Base-by-base conservation (phyloP, 2,797 vertebrate genomes). In the Chelidonichthys spinosus region DNA sequence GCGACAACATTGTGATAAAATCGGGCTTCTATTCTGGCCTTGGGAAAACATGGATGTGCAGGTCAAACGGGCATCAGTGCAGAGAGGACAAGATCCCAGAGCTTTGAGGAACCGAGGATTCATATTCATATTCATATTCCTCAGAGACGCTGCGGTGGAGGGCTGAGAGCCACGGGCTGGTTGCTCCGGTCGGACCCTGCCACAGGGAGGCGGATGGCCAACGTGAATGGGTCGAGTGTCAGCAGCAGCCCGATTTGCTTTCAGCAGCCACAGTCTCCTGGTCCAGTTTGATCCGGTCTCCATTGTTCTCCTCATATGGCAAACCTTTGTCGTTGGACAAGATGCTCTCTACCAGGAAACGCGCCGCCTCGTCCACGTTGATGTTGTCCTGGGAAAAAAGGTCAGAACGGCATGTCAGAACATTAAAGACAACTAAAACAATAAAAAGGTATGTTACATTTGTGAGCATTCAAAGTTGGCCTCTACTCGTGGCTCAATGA, bases 291-390 rank as follows among this genome's bases (percentile, higher is more conserved):
- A 99, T 93, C 86, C 91, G 96, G 63, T 95, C 96, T 65, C 87
- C 92, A 47, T 97, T 97, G 63, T 92, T 96, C 81, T 99, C 97
- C 90, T 99, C 97, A 5, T 93, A 95, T 0, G 95, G 95, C 85
- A 97, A 94, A 74, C 91, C 94, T 92, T 96, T 97, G 83, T 96
- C 95, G 37, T 97, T 98, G 15, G 93, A 89, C 80, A 99, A 95
- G 85, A 99, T 97, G 74, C 96, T 97, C 88, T 97, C 96, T 88
- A 99, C 97, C 90, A 99, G 92, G 92, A 98, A 99, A 53, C 94
- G 95, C n/a, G 97, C 95, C 0, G 98, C 98, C 84, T 99, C 97
- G 0, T 99, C 97, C 63, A 99, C 97, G 46, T 99, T 99, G 85
- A 98, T 94, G 87, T 99, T 98, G 86, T 99, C 97, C 98, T 99